These are phyloP conservation scores for Drosophila tsacasi DNA, from an alignment of 1,140 invertebrate species.

Conservation along the genomic window DNA sequence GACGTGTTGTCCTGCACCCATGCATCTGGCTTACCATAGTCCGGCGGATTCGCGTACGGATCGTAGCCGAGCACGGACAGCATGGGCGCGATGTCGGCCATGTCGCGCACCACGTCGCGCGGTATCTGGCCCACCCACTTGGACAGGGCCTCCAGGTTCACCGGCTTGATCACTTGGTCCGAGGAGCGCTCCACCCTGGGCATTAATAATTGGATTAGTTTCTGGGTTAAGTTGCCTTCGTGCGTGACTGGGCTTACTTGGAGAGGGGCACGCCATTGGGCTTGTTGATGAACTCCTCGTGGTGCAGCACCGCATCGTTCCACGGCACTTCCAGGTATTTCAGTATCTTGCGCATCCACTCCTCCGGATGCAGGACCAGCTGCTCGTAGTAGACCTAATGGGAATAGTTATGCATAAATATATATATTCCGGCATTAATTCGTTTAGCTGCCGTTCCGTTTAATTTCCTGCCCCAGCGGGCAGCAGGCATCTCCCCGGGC, in stretches of 20 bases:
- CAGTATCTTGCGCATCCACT: conserved; percentile 96
- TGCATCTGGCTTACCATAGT: conserved; percentile 95
- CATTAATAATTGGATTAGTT: background rate
- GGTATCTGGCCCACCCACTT: conserved; percentile 99
- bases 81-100: conserved; percentile 97
- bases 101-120: conserved; percentile 94
- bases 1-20: conserved; percentile 93
- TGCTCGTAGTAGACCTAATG: conserved; percentile 96
- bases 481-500: background rate
- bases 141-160: conserved; percentile 97
- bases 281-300: conserved; percentile 98
- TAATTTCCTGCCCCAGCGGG: conserved; percentile 31
- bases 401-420: background rate
- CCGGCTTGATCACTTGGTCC: conserved; percentile 99
- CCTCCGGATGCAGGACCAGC: conserved; percentile 96
- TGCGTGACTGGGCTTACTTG: conserved; percentile 90
- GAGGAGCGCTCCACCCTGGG: conserved; percentile 97
- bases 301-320: conserved; percentile 98
- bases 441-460: conserved; percentile 1
- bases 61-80: conserved; percentile 96
- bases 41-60: conserved; percentile 96
- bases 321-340: conserved; percentile 97
- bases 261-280: conserved; percentile 96
- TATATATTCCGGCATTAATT: background rate
- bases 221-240: background rate